These are phyloP conservation scores for Heterocephalus glaber DNA, from an alignment of 2,113 vertebrate species.

Conservation along the genomic window DNA sequence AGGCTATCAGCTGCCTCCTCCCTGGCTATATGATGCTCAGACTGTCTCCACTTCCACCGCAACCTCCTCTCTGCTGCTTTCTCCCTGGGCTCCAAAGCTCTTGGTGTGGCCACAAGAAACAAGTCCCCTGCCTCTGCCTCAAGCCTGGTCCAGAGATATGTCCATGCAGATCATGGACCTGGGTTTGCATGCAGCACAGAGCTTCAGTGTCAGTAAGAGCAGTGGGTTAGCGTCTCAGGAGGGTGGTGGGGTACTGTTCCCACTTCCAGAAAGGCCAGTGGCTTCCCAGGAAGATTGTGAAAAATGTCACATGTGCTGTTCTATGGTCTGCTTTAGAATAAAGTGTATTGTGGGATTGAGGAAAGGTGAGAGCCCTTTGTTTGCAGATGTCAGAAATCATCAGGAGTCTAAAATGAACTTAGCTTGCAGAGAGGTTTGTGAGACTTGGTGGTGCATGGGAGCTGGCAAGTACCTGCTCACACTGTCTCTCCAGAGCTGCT, in stretches of 20 bases:
- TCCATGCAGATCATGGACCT: not conserved
- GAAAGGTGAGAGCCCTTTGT: not conserved
- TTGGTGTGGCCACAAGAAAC: not conserved
- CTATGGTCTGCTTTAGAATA: not conserved
- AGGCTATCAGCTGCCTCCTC: not conserved
- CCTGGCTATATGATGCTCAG: not conserved
- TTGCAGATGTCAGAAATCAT: not conserved
- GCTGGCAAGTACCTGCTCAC: not conserved
- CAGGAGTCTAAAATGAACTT: not conserved
- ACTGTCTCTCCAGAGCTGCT: rapidly evolving
- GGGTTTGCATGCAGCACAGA: not conserved
- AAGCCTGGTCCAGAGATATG: not conserved
- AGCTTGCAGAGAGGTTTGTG: not conserved
- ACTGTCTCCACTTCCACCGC: too few relatives aligned
- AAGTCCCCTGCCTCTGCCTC: not conserved
- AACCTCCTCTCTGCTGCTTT: not conserved
- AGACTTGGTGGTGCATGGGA: rapidly evolving
- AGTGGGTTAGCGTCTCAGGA: not conserved
- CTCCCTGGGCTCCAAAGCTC: not conserved
- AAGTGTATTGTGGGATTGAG: not conserved
- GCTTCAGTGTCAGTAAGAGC: not conserved
- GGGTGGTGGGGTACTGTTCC: rapidly evolving
- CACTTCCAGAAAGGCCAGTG: not conserved
- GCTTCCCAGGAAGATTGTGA: not conserved
- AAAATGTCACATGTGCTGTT: not conserved